Evolutionary conservation across 2,797 vertebrate species (phyloP).

Genomic region (Sparus aurata): DNA sequence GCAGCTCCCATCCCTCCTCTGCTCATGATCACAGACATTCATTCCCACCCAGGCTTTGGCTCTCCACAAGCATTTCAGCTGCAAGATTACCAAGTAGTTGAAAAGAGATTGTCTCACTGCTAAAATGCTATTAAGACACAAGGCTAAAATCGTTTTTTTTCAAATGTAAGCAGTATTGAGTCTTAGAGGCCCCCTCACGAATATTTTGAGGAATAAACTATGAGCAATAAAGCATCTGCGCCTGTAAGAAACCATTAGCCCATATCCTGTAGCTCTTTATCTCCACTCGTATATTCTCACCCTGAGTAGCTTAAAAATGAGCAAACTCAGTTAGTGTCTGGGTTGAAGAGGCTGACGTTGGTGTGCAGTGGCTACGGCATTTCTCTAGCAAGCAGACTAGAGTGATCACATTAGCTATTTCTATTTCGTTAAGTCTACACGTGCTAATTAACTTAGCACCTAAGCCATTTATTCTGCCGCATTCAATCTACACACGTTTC

Average conservation of each 20-base stretch:
- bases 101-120: conserved; percentile 15
- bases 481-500: conserved; percentile 1
- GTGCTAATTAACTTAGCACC: conserved; percentile 14
- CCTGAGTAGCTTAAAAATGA: conserved; percentile 13
- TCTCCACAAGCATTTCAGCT: conserved; percentile 15
- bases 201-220: background rate
- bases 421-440: conserved; percentile 24
- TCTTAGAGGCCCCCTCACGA: background rate
- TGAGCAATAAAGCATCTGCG: background rate
- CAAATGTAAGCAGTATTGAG: background rate
- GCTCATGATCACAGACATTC: conserved; percentile 2
- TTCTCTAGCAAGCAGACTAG: conserved; percentile 7
- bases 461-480: background rate
- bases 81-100: background rate
- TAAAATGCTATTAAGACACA: conserved; percentile 17
- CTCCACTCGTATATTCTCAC: background rate
- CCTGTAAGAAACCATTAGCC: background rate
- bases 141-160: background rate
- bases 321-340: conserved; percentile 13
- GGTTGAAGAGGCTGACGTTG: conserved; percentile 13
- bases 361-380: conserved; percentile 1
- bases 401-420: conserved; percentile 24
- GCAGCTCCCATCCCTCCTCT: conserved; percentile 17
- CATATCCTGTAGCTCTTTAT: background rate
- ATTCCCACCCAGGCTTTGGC: background rate